These are phyloP conservation scores for Erebia ligea DNA, from an alignment of 2,888 invertebrate species.

Conservation along the genomic window DNA sequence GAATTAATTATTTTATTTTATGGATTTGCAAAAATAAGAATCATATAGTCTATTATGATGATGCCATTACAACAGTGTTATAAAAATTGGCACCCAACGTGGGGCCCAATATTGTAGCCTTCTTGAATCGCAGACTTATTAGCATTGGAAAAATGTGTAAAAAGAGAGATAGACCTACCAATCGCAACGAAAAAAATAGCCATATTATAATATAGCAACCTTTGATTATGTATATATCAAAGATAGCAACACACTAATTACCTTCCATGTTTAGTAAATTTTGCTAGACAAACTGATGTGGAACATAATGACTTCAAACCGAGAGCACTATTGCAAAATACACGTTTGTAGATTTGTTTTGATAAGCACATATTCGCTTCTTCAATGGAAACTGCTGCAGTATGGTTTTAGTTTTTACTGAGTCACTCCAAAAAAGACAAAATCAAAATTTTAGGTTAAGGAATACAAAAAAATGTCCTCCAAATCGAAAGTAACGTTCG, in stretches of 20 bases:
- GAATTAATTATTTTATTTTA: too few relatives aligned
- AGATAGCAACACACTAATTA: background rate
- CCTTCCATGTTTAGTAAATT: slow-evolving; percentile 29
- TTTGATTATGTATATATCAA: too few relatives aligned
- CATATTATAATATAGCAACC: too few relatives aligned
- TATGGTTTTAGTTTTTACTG: background rate
- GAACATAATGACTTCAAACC: slow-evolving; percentile 38
- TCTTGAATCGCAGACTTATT: too few relatives aligned
- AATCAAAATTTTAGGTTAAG: background rate
- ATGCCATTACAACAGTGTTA: too few relatives aligned
- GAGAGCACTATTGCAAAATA: slow-evolving; percentile 31
- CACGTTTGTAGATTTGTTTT: slow-evolving; percentile 32
- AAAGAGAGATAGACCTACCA: too few relatives aligned
- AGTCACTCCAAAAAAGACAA: background rate
- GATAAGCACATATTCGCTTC: slow-evolving; percentile 39
- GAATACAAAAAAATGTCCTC: background rate
- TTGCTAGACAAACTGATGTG: slow-evolving; percentile 29
- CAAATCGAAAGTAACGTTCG: background rate
- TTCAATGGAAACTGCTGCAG: background rate
- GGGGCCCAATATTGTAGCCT: too few relatives aligned
- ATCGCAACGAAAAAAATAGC: too few relatives aligned
- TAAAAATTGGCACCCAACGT: too few relatives aligned
- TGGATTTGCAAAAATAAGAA: too few relatives aligned
- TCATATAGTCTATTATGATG: too few relatives aligned
- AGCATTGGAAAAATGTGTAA: too few relatives aligned